A percentile compares a stretch with the other conserved stretches of the same genome.
phyloP scores from a whole-genome alignment of 2,888 invertebrate species.

The Drosophila quinaria region DNA sequence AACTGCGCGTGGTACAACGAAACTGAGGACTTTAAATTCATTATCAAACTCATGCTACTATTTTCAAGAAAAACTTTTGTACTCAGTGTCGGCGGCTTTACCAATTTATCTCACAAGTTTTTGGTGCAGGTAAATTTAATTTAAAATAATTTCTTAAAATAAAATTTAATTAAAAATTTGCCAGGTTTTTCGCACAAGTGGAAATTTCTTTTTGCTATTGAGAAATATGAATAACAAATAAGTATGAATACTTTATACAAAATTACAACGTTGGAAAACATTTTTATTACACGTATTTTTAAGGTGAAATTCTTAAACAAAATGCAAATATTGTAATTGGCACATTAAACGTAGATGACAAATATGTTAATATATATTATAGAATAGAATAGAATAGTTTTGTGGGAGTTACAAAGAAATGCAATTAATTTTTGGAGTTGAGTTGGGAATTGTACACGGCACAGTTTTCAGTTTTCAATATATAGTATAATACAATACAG shows the following conservation, averaged over 20 bases:
- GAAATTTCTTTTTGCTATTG: conserved; percentile 76
- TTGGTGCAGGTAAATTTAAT: conserved; percentile 62
- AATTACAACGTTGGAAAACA: conserved; percentile 78
- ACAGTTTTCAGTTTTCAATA: conserved; percentile 53
- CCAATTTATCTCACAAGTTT: conserved; percentile 75
- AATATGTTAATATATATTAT: conserved; percentile 66
- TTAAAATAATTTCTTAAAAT: background rate
- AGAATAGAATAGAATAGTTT: conserved; percentile 38
- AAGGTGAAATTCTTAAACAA: conserved; percentile 73
- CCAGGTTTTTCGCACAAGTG: conserved; percentile 77
- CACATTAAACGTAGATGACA: conserved; percentile 79
- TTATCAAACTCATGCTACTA: conserved; percentile 78
- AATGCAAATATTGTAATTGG: conserved; percentile 69
- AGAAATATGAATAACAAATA: conserved; percentile 71
- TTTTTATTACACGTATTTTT: conserved; percentile 62
- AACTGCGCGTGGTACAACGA: conserved; percentile 80
- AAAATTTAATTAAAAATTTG: background rate
- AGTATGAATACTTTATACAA: conserved; percentile 57
- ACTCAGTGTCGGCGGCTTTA: conserved; percentile 77
- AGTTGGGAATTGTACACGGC: conserved; percentile 54
- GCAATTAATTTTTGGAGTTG: conserved; percentile 50
- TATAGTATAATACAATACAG: conserved; percentile 67
- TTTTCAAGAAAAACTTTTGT: conserved; percentile 63
- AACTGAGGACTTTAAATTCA: conserved; percentile 67
- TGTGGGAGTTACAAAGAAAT: conserved; percentile 43